Percentiles rank a stretch among this genome's conserved stretches.
phyloP scores from a whole-genome alignment of 2,888 invertebrate species.

The Gymnocheta viridis region DNA sequence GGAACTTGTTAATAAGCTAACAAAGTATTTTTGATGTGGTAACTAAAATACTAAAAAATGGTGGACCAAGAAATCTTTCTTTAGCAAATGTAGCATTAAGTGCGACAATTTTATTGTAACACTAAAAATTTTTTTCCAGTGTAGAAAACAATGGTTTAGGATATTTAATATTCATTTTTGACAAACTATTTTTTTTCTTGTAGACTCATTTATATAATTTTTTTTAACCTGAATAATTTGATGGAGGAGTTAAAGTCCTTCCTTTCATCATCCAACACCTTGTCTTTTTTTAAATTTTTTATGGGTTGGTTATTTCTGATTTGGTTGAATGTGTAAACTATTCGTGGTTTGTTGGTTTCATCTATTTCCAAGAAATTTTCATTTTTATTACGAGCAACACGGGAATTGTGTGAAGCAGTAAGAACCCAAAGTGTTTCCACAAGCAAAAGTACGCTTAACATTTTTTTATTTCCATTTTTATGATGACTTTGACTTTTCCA shows the following conservation, averaged over 20 bases:
- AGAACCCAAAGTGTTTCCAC: not conserved
- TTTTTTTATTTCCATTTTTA: slow-evolving; percentile 63
- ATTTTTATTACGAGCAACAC: not conserved
- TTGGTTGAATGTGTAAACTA: slow-evolving; percentile 58
- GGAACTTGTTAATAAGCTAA: no score
- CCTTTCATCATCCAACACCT: slow-evolving; percentile 56
- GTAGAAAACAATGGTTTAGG: not conserved
- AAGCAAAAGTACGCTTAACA: not conserved
- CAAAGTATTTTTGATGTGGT: not conserved
- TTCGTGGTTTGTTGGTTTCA: slow-evolving; percentile 61
- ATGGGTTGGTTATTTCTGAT: slow-evolving; percentile 28
- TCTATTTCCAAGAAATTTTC: slow-evolving; percentile 13
- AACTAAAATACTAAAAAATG: not conserved
- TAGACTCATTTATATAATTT: not conserved
- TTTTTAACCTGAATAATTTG: slow-evolving; percentile 13
- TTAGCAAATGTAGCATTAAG: not conserved
- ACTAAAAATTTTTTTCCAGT: not conserved
- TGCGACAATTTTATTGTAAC: no score
- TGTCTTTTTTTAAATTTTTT: slow-evolving; percentile 20
- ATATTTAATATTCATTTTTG: slow-evolving; percentile 13
- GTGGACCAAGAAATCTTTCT: not conserved
- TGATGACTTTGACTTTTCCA: slow-evolving; percentile 67
- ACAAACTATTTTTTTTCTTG: not conserved
- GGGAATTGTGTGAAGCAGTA: slow-evolving; percentile 22
- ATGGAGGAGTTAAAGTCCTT: slow-evolving; percentile 50